phyloP scores from a whole-genome alignment of 2,797 vertebrate genomes.

The Neosilurus hyrtlii region DNA sequence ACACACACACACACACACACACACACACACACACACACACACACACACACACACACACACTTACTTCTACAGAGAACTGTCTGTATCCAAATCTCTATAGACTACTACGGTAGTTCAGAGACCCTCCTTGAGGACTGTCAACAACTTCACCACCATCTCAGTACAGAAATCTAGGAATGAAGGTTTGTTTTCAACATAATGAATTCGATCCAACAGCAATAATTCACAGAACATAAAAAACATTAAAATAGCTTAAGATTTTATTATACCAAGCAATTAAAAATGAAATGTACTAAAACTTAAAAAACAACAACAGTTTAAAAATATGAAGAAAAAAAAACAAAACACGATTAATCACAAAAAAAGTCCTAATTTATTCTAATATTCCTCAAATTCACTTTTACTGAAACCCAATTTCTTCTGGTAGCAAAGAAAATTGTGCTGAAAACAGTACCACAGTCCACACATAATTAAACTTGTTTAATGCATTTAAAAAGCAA shows the following conservation, averaged over 20 bases:
- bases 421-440: not conserved
- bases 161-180: not conserved
- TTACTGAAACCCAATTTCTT: not conserved
- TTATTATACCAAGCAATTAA: conserved; percentile 38
- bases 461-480: conserved; percentile 40
- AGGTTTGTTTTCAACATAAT: not conserved
- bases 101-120: conserved; percentile 5
- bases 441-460: not conserved
- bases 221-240: conserved; percentile 8
- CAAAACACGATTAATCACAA: not conserved
- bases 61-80: conserved; percentile 17
- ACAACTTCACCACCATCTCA: conserved; percentile 9
- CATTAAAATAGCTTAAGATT: conserved; percentile 26
- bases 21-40: conserved; percentile 32
- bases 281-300: conserved; percentile 3
- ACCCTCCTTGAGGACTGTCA: conserved; percentile 12
- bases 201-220: not conserved
- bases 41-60: conserved; percentile 29
- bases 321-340: not conserved
- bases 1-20: conserved; percentile 19
- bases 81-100: conserved; percentile 25
- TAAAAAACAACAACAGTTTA: conserved; percentile 29
- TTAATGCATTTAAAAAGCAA: conserved; percentile 42
- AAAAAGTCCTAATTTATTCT: not conserved
- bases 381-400: not conserved